phyloP scores from a whole-genome alignment of 2,888 invertebrate genomes.

The Yponomeuta evonymella region DNA sequence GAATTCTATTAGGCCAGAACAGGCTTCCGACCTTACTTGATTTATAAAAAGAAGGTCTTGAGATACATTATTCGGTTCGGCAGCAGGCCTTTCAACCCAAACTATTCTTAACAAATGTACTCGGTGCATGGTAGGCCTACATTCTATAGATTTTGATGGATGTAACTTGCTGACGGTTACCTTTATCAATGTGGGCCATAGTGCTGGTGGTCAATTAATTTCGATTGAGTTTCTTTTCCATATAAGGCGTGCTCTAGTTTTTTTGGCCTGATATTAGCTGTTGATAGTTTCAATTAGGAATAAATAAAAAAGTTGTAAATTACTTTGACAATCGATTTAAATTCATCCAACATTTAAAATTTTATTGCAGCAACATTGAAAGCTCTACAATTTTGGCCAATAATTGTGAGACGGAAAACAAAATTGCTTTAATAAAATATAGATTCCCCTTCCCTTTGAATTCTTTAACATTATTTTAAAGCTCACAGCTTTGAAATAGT shows the following conservation, averaged over 20 bases:
- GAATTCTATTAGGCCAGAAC: slow-evolving; percentile 14
- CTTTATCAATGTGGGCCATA: slow-evolving; percentile 10
- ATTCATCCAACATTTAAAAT: no score
- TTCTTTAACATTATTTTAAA: not conserved
- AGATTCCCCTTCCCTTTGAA: not conserved
- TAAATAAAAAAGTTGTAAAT: not conserved
- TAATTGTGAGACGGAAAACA: not conserved
- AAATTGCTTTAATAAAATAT: not conserved
- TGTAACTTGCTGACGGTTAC: slow-evolving; percentile 23
- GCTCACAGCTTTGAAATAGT: not conserved
- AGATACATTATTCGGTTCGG: slow-evolving; percentile 30
- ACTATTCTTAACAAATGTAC: slow-evolving; percentile 36
- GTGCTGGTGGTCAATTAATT: slow-evolving; percentile 6
- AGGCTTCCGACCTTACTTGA: slow-evolving; percentile 19
- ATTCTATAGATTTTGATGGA: slow-evolving; percentile 29
- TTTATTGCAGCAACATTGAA: not conserved
- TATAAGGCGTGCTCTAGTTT: not conserved
- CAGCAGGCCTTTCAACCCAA: slow-evolving; percentile 28
- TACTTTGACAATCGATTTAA: no score
- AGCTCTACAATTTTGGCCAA: not conserved
- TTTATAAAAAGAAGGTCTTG: slow-evolving; percentile 26
- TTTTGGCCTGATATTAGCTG: not conserved
- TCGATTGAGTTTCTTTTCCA: not conserved
- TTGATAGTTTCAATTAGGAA: not conserved
- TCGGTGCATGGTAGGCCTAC: slow-evolving; percentile 30